Evolutionary conservation across 2,888 invertebrate genomes (phyloP).

Genomic region (Tuta absoluta): DNA sequence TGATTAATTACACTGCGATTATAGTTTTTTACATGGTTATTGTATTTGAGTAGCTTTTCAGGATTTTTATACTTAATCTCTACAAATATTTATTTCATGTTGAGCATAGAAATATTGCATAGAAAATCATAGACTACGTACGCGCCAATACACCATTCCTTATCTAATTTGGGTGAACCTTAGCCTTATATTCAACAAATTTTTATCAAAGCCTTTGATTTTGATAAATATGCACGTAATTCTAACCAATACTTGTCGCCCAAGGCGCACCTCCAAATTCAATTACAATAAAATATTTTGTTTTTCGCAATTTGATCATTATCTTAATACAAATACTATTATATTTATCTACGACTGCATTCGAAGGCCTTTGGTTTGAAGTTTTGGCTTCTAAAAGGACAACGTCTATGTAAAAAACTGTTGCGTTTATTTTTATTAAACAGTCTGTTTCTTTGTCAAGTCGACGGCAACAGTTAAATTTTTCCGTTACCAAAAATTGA

Average conservation of each 20-base stretch:
- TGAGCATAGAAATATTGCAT: constrained; percentile 6
- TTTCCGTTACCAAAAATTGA: no score
- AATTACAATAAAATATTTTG: neutral
- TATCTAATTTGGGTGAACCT: neutral
- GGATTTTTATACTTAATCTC: neutral
- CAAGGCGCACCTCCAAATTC: neutral
- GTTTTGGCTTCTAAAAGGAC: no score
- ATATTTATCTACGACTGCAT: no score
- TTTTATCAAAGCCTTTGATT: no score
- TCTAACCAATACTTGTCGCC: neutral
- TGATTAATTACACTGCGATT: neutral
- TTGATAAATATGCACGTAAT: no score
- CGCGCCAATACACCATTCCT: neutral
- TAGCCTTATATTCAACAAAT: no score
- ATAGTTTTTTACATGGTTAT: neutral
- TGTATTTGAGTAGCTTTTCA: constrained; percentile 5
- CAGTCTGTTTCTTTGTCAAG: no score
- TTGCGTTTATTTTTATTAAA: no score
- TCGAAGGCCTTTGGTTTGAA: no score
- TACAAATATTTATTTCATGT: neutral
- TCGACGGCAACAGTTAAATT: no score
- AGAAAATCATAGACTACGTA: neutral
- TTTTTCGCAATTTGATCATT: neutral
- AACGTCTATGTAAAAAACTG: no score
- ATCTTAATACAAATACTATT: no score